Evolutionary conservation across 2,113 vertebrate genomes (phyloP).

Genomic region (Crotalus tigris): DNA sequence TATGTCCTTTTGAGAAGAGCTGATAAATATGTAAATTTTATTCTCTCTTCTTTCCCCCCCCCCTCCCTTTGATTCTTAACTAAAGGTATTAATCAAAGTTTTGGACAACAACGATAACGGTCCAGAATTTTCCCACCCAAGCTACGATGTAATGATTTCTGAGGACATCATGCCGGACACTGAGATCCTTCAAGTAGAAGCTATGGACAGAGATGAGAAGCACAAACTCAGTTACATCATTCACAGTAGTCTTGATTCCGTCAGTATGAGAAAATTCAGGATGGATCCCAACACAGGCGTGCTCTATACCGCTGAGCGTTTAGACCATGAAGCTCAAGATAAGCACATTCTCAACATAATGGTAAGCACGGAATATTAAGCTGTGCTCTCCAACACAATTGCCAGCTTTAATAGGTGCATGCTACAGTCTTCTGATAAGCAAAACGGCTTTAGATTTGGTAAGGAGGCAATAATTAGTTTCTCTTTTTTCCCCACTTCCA

Average conservation of each 20-base stretch:
- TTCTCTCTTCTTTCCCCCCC: accelerated
- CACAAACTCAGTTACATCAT: conserved; percentile 87
- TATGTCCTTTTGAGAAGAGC: background rate
- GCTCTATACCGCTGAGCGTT: conserved; percentile 83
- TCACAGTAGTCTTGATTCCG: conserved; percentile 88
- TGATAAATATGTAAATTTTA: background rate
- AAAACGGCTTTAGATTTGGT: conserved; percentile 14
- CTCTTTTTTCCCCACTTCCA: conserved; percentile 16
- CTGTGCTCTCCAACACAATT: background rate
- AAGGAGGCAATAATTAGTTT: conserved; percentile 40
- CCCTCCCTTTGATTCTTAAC: conserved; percentile 33
- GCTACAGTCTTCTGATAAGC: conserved; percentile 5
- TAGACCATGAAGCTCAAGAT: conserved; percentile 90
- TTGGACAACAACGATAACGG: conserved; percentile 95
- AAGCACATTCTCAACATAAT: conserved; percentile 92
- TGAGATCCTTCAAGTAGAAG: conserved; percentile 89
- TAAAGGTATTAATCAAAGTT: conserved; percentile 88
- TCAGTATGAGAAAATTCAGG: conserved; percentile 87
- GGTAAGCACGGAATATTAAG: conserved; percentile 71
- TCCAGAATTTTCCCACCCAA: conserved; percentile 88
- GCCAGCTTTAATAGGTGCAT: background rate
- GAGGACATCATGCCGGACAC: conserved; percentile 89
- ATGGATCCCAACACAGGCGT: conserved; percentile 84
- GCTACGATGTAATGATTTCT: conserved; percentile 87
- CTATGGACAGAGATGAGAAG: conserved; percentile 90